Evolutionary conservation across 2,797 vertebrate genomes (phyloP).

Genomic region (Poeciliopsis infans): DNA sequence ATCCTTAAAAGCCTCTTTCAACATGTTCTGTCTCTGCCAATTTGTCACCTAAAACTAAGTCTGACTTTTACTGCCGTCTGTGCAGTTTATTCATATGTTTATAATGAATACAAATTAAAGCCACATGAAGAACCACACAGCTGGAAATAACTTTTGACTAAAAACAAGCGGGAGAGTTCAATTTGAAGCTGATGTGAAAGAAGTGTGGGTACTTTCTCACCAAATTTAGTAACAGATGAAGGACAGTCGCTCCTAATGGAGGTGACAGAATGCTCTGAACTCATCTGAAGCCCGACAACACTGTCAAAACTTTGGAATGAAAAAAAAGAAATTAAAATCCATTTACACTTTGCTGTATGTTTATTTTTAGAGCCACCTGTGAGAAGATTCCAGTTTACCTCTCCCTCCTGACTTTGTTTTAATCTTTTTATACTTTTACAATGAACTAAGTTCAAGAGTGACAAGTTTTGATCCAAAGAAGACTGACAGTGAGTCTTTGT

Average conservation of each 20-base stretch:
- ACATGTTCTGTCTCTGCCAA: slow-evolving; percentile 55
- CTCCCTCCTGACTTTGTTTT: slow-evolving; percentile 24
- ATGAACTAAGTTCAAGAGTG: slow-evolving; percentile 48
- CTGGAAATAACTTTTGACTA: slow-evolving; percentile 12
- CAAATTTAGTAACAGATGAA: slow-evolving; percentile 86
- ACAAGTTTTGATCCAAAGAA: slow-evolving; percentile 68
- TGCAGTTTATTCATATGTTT: slow-evolving; percentile 54
- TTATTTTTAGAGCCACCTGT: slow-evolving; percentile 48
- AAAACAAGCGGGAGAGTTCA: slow-evolving; percentile 23
- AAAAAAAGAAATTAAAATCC: slow-evolving; percentile 20
- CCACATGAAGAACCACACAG: slow-evolving; percentile 40
- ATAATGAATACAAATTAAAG: slow-evolving; percentile 60
- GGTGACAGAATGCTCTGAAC: slow-evolving; percentile 71
- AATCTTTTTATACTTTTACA: slow-evolving; percentile 48
- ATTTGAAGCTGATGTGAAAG: slow-evolving; percentile 11
- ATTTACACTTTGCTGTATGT: slow-evolving; percentile 22
- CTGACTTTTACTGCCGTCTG: slow-evolving; percentile 51
- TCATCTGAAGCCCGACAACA: slow-evolving; percentile 88
- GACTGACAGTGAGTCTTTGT: slow-evolving; percentile 66
- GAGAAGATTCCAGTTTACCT: slow-evolving; percentile 28
- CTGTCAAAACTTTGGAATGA: slow-evolving; percentile 84
- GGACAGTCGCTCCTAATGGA: slow-evolving; percentile 86
- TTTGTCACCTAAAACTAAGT: slow-evolving; percentile 55
- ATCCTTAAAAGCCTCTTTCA: slow-evolving; percentile 54
- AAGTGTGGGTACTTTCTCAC: slow-evolving; percentile 76